phyloP scores from a whole-genome alignment of 2,113 vertebrate species.

The Maccullochella peelii region DNA sequence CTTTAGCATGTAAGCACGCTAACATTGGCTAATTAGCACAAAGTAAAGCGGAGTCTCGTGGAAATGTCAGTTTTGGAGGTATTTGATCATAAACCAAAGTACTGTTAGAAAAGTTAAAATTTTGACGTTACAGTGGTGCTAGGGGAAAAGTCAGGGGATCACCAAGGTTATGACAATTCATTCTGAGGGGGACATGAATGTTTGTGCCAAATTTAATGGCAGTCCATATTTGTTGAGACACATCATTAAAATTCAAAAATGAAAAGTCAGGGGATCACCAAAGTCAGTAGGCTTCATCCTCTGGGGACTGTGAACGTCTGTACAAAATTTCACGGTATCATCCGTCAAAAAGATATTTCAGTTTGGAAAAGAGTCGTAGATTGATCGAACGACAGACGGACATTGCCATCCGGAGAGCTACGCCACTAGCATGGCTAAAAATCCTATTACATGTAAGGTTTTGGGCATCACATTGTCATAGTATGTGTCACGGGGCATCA shows the following conservation, averaged over 20 bases:
- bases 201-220: neutral
- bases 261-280: neutral
- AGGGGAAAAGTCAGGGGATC: neutral
- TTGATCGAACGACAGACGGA: neutral
- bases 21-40: too few species aligned
- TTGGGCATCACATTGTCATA: neutral
- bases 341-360: neutral
- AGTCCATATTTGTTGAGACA: neutral
- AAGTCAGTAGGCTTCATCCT: neutral
- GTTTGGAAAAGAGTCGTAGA: neutral
- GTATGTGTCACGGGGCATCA: too few species aligned
- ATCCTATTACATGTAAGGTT: constrained; percentile 1
- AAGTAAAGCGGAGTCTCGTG: too few species aligned
- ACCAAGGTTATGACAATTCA: neutral
- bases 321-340: neutral
- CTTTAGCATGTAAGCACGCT: too few species aligned
- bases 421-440: neutral
- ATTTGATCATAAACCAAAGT: neutral
- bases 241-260: neutral
- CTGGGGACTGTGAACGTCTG: neutral
- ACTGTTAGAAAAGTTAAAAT: neutral
- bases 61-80: too few species aligned
- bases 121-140: too few species aligned
- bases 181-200: too few species aligned
- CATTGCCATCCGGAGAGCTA: neutral